These are phyloP conservation scores for Stramonita haemastoma DNA, from an alignment of 2,888 invertebrate species.

Conservation along the genomic window DNA sequence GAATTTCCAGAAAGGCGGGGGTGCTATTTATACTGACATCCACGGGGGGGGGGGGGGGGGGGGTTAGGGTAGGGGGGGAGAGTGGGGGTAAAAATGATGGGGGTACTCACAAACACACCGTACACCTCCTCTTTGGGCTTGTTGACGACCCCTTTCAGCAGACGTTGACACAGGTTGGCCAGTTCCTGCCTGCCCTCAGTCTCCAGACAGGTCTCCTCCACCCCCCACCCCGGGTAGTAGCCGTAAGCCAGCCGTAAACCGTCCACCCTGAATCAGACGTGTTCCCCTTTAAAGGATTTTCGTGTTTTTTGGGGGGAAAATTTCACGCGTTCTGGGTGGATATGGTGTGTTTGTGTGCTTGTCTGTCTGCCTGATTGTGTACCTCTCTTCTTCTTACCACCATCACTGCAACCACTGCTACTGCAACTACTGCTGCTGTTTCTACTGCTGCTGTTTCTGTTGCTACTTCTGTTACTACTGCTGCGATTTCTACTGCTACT, in stretches of 20 bases:
- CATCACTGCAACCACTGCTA: too few species aligned
- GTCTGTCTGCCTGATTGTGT: too few species aligned
- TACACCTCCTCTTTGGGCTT: neutral
- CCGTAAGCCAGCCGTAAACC: conserved; percentile 48
- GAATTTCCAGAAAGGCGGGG: too few species aligned
- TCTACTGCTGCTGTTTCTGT: too few species aligned
- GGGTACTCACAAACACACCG: neutral
- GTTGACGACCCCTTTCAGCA: conserved; percentile 35
- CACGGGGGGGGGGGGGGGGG: neutral
- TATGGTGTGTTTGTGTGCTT: too few species aligned
- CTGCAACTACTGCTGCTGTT: too few species aligned
- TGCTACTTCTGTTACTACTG: too few species aligned
- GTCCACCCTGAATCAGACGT: conserved; percentile 43
- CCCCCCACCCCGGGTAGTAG: conserved; percentile 47
- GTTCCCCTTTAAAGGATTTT: too few species aligned
- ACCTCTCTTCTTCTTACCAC: too few species aligned
- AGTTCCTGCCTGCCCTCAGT: conserved; percentile 50
- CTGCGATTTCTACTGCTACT: too few species aligned
- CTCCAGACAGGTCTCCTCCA: conserved; percentile 47
- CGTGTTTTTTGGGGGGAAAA: too few species aligned
- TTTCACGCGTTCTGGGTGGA: too few species aligned
- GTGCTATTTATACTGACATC: neutral
- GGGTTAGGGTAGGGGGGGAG: neutral
- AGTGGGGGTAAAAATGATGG: neutral
- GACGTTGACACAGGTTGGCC: conserved; percentile 40